Evolutionary conservation across 2,113 vertebrate species (phyloP), one percentile per base, ranked within the genome.

Genomic region (Toxotes jaculatrix): DNA sequence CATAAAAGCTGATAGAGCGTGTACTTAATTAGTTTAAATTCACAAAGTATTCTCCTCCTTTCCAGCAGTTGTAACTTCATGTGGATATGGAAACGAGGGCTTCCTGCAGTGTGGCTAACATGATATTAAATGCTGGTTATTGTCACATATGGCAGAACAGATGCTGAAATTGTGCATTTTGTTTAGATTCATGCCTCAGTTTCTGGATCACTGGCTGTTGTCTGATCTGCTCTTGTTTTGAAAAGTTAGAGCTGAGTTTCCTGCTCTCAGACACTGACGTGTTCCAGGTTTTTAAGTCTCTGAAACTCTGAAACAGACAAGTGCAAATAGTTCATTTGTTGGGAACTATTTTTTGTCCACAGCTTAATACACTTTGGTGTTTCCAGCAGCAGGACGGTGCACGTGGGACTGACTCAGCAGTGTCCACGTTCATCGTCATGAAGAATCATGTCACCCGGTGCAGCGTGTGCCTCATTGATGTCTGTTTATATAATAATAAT

Each of bases 101-200:
- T 45, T 53, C 45, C 62, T 66, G 51, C 13, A 3, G 80, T 82
- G 62, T 8, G 40, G 67, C 74, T 86, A 64, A 86, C 66, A 0
- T 31, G 61, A 55, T 42, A 17, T 72, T 77, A 61, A 17, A 70
- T 17, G 77, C 80, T 53, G 77, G 7, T 70, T 83, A 74, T 74
- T 21, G 23, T 42, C 23, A 60, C 78, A 71, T 62, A 7, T 32
- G 72, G 62, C 27, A 4, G 21, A 69, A 42, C 81, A 80, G 76
- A 40, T 74, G 69, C 13, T 71, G 27, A 56, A 49, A 31, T 3
- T 21, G 36, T 61, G 51, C 9, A 1, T 23, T 64, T 61, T n/a
- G 57, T 82, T 82, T 27, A 31, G 13, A 69, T 79, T 57, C 40
- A 64, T n/a, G 67, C 67, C 27, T 40, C 51, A 36, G 21, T 19